A percentile compares a stretch with the other conserved stretches of the same genome.
These are phyloP conservation scores for Champsocephalus esox DNA, from an alignment of 2,797 vertebrate genomes.

Conservation along the genomic window DNA sequence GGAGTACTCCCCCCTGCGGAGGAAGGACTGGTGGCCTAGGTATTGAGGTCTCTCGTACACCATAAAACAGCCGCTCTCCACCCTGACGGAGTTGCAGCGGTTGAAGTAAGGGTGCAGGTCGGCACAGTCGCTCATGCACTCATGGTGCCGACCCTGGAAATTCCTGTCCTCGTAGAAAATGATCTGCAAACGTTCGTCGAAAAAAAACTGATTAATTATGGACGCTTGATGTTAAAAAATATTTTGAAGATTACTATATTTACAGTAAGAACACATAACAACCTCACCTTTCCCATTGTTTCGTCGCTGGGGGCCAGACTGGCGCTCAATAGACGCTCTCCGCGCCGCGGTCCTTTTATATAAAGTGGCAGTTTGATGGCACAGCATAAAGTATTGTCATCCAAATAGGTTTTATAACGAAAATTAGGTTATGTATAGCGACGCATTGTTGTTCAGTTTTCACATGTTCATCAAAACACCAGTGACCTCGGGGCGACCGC, in stretches of 20 bases:
- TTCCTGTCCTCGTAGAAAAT: constrained; percentile 77
- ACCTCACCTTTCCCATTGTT: constrained; percentile 78
- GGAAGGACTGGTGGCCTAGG: constrained; percentile 75
- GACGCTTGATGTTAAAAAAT: neutral
- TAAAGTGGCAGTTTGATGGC: constrained; percentile 76
- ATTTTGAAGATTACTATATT: neutral
- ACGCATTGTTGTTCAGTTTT: constrained; percentile 67
- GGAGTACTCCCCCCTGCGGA: constrained; percentile 74
- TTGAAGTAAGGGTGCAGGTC: constrained; percentile 77
- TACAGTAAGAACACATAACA: constrained; percentile 2
- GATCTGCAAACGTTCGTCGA: constrained; percentile 54
- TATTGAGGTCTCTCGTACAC: constrained; percentile 77
- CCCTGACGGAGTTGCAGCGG: constrained; percentile 76
- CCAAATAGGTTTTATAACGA: constrained; percentile 72
- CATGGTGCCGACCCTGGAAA: constrained; percentile 77
- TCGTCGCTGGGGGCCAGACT: constrained; percentile 40
- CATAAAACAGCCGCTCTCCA: constrained; percentile 77
- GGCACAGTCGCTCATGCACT: constrained; percentile 74
- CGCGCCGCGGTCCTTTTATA: constrained; percentile 69
- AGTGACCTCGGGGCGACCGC: constrained; percentile 22
- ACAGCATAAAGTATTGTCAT: constrained; percentile 82
- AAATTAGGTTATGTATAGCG: constrained; percentile 67
- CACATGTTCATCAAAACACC: constrained; percentile 73
- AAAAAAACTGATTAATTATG: neutral
- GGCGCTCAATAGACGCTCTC: constrained; percentile 45